phyloP scores from a whole-genome alignment of 1,140 invertebrate genomes.

The Globodera rostochiensis region DNA sequence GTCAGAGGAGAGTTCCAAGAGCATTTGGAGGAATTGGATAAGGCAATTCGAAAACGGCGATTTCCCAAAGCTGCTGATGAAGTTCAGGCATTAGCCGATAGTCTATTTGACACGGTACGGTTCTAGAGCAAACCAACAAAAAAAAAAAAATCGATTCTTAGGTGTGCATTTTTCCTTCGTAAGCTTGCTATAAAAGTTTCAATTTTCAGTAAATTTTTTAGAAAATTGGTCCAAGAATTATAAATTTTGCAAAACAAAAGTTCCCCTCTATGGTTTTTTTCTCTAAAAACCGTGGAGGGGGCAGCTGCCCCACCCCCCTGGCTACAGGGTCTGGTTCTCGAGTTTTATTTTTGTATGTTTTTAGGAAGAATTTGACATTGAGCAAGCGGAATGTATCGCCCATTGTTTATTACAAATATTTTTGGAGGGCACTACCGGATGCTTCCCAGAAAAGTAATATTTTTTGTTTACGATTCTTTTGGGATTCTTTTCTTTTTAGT shows the following conservation, averaged over 20 bases:
- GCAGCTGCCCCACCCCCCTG: too few relatives aligned
- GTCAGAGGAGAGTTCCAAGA: conserved; percentile 43
- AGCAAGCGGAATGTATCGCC: conserved; percentile 35
- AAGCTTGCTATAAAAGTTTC: too few relatives aligned
- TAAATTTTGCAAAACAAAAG: too few relatives aligned
- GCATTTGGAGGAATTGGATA: conserved; percentile 32
- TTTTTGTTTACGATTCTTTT: conserved; percentile 9
- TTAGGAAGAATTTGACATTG: conserved; percentile 22
- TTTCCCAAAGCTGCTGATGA: conserved; percentile 17
- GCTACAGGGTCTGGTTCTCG: too few relatives aligned
- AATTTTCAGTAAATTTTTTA: too few relatives aligned
- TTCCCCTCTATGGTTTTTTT: too few relatives aligned
- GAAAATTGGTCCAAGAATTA: too few relatives aligned
- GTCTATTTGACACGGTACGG: conserved; percentile 28
- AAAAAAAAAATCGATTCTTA: too few relatives aligned
- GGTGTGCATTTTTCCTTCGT: too few relatives aligned
- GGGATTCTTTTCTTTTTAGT: conserved; percentile 17
- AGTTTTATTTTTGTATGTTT: neutral
- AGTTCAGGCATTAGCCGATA: conserved; percentile 26
- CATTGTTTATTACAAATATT: conserved; percentile 39
- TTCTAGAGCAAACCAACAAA: neutral
- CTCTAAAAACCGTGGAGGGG: too few relatives aligned
- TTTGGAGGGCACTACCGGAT: neutral
- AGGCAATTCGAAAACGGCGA: conserved; percentile 21
- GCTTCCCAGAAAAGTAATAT: conserved; percentile 30